A percentile compares a stretch with the other conserved stretches of the same genome.
Evolutionary conservation across 2,888 invertebrate genomes (phyloP).

Genomic region (Orchestes rusci): DNA sequence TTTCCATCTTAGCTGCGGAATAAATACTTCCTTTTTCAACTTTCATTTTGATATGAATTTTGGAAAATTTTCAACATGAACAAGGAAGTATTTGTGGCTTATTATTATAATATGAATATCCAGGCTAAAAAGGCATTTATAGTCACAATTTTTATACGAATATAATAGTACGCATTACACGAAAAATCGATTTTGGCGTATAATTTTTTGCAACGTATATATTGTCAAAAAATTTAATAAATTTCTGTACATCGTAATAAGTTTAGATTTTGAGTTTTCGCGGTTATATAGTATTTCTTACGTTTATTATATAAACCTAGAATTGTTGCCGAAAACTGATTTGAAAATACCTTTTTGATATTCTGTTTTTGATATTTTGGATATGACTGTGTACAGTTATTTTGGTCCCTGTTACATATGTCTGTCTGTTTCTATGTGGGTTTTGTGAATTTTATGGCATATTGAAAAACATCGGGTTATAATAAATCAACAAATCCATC

Average conservation of each 20-base stretch:
- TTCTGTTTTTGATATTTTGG: slow-evolving; percentile 40
- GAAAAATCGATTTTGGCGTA: slow-evolving; percentile 27
- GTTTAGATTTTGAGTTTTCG: slow-evolving; percentile 23
- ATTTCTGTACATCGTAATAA: slow-evolving; percentile 26
- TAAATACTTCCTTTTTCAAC: slow-evolving; percentile 36
- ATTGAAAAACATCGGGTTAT: slow-evolving; percentile 34
- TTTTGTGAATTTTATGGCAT: slow-evolving; percentile 37
- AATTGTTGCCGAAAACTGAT: slow-evolving; percentile 28
- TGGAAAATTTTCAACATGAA: neutral
- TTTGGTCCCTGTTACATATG: slow-evolving; percentile 43
- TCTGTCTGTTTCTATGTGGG: slow-evolving; percentile 25
- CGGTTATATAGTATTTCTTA: no score
- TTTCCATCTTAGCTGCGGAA: slow-evolving; percentile 39
- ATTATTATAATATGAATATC: slow-evolving; percentile 29
- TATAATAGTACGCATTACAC: slow-evolving; percentile 26
- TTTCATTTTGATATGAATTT: neutral
- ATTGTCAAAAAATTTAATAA: slow-evolving; percentile 46
- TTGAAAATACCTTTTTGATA: slow-evolving; percentile 33
- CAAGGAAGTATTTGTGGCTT: slow-evolving; percentile 9
- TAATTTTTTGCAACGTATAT: slow-evolving; percentile 39
- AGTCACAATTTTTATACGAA: slow-evolving; percentile 44
- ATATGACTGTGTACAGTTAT: slow-evolving; percentile 40
- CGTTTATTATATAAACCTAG: slow-evolving; percentile 24
- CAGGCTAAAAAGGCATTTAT: slow-evolving; percentile 47
- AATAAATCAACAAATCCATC: slow-evolving; percentile 22